These are phyloP conservation scores for Polypterus bichir DNA, from an alignment of 2,113 vertebrate species.

Conservation along the genomic window DNA sequence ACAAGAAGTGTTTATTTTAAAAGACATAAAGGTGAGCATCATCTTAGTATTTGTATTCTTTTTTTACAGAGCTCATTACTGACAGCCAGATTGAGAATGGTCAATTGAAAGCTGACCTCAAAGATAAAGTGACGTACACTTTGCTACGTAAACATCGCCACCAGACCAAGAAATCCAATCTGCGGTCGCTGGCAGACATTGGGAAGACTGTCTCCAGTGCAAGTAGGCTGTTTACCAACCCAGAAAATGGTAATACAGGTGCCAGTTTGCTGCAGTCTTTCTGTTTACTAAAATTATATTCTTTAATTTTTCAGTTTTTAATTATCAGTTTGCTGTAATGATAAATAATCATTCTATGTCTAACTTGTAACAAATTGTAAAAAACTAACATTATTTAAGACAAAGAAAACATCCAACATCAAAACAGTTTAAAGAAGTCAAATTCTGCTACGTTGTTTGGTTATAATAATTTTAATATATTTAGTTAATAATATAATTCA, in stretches of 20 bases:
- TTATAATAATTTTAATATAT: no score
- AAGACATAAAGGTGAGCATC: no score
- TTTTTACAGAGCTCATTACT: conserved; percentile 73
- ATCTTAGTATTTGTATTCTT: not conserved
- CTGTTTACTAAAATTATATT: not conserved
- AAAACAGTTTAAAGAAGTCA: no score
- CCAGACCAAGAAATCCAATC: conserved; percentile 97
- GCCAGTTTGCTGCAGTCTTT: conserved; percentile 59
- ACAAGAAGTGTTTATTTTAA: no score
- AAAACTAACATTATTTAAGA: no score
- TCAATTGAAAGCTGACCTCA: conserved; percentile 78
- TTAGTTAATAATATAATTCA: no score
- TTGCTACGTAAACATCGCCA: conserved; percentile 88
- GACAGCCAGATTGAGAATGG: conserved; percentile 87
- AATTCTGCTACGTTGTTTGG: no score
- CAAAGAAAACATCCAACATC: no score
- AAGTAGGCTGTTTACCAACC: conserved; percentile 97
- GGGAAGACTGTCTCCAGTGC: conserved; percentile 98
- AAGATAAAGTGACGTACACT: conserved; percentile 92
- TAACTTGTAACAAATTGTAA: no score
- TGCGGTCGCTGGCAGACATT: conserved; percentile 90
- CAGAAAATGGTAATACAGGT: conserved; percentile 86
- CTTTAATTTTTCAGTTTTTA: no score
- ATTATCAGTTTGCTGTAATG: no score
- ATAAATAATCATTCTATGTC: no score